phyloP scores from a whole-genome alignment of 2,113 vertebrate genomes.

The Pica pica region DNA sequence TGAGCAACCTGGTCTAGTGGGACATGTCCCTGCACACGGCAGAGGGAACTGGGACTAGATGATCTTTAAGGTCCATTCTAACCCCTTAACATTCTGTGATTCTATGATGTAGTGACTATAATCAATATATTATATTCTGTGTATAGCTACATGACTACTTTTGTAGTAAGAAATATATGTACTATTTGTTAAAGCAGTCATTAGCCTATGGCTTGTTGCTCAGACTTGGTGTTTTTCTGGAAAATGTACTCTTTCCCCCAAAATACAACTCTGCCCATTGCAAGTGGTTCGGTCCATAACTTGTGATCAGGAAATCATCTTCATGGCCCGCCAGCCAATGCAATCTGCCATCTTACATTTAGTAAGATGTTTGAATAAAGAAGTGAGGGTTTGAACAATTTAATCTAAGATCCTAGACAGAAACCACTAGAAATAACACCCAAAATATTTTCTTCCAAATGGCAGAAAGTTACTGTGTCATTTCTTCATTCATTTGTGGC shows the following conservation, averaged over 20 bases:
- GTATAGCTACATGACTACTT: not conserved
- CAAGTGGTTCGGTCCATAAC: not conserved
- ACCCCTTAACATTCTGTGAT: not conserved
- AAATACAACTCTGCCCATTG: not conserved
- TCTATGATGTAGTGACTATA: not conserved
- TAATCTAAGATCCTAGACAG: not conserved
- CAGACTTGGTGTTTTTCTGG: not conserved
- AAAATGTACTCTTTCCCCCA: not conserved
- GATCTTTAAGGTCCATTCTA: not conserved
- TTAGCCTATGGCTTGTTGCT: not conserved
- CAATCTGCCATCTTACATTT: not conserved
- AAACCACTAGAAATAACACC: not conserved
- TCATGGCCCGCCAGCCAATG: not conserved
- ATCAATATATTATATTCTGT: not conserved
- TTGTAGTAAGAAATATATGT: not conserved
- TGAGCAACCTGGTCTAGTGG: not conserved
- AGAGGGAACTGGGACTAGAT: rapidly evolving
- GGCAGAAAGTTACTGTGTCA: not conserved
- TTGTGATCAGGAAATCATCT: not conserved
- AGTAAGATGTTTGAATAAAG: not conserved
- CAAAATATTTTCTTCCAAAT: not conserved
- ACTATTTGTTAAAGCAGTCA: not conserved
- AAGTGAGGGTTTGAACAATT: not conserved
- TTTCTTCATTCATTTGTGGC: not conserved
- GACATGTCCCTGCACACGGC: rapidly evolving